Evolutionary conservation across 2,888 invertebrate genomes (phyloP).

Genomic region (Didymodactylos carnosus): DNA sequence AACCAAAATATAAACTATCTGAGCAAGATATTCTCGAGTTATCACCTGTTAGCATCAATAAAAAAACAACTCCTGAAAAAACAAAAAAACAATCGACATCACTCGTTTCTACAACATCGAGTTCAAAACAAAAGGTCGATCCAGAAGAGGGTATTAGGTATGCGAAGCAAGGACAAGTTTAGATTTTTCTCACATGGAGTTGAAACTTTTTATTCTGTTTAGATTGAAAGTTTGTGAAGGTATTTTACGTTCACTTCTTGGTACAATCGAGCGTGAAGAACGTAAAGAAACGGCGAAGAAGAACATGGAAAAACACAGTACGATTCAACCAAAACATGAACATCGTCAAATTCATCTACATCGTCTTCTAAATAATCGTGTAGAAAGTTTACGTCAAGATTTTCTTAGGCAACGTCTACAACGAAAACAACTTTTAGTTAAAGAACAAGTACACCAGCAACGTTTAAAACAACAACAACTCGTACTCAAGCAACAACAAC

Average conservation of each 20-base stretch:
- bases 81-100: not conserved
- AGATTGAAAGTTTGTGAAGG: not conserved
- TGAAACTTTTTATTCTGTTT: not conserved
- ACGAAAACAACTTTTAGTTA: not conserved
- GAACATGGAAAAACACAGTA: not conserved
- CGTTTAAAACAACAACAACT: not conserved
- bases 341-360: not conserved
- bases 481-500: not conserved
- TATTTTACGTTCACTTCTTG: not conserved
- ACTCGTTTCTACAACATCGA: not conserved
- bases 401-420: not conserved
- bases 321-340: not conserved
- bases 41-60: too few relatives aligned
- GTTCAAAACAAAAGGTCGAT: not conserved
- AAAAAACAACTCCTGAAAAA: not conserved
- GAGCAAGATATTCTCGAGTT: too few relatives aligned
- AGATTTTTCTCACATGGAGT: not conserved
- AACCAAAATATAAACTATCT: too few relatives aligned
- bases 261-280: not conserved
- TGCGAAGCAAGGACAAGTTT: not conserved
- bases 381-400: not conserved
- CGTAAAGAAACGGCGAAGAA: not conserved
- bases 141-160: not conserved
- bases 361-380: not conserved
- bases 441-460: not conserved